phyloP scores from a whole-genome alignment of 2,888 invertebrate genomes.

The Rotaria sp. region DNA sequence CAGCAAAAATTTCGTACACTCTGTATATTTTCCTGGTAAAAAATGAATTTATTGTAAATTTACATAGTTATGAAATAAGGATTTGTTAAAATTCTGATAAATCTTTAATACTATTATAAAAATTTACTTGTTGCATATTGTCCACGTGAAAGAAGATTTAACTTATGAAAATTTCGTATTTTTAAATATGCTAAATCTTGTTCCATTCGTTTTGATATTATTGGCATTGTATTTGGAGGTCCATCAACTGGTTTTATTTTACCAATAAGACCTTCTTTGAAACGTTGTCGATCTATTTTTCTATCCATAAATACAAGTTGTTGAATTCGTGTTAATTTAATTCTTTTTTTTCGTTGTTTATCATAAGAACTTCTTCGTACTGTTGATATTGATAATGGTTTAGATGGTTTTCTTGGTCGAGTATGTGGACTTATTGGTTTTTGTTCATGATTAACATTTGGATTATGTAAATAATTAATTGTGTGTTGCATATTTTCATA shows the following conservation, averaged over 20 bases:
- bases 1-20: too few species aligned
- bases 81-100: too few species aligned
- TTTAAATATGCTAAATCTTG: conserved; percentile 25
- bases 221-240: neutral
- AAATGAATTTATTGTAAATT: too few species aligned
- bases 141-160: conserved; percentile 6
- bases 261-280: conserved; percentile 1
- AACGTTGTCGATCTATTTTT: neutral
- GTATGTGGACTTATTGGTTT: neutral
- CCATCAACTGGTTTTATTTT: neutral
- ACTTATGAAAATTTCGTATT: conserved; percentile 23
- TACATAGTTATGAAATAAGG: too few species aligned
- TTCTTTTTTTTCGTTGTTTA: neutral
- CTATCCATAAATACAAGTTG: neutral
- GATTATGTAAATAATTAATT: neutral
- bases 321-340: neutral
- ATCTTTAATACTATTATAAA: neutral
- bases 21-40: too few species aligned
- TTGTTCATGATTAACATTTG: neutral
- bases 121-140: neutral
- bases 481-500: conserved; percentile 11
- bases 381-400: neutral
- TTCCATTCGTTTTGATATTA: neutral
- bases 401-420: neutral
- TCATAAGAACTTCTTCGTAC: neutral